phyloP scores from a whole-genome alignment of 2,113 vertebrate genomes.

The Vanacampus margaritifer region DNA sequence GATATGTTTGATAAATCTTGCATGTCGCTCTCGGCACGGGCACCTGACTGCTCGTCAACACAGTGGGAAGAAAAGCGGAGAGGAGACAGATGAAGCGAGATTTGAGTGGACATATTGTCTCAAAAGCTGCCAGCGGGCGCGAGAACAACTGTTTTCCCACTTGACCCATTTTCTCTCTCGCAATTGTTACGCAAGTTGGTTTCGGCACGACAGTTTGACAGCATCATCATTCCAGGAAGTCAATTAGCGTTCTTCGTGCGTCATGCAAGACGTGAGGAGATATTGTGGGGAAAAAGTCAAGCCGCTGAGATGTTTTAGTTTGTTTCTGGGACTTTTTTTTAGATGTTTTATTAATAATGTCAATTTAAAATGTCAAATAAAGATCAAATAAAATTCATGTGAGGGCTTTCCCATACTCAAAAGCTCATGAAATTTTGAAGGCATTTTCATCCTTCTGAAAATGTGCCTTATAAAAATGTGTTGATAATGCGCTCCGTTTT shows the following conservation, averaged over 20 bases:
- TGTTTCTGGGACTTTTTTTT: too few relatives aligned
- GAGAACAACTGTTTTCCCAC: constrained; percentile 37
- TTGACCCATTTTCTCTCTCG: constrained; percentile 39
- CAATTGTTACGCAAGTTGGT: constrained; percentile 43
- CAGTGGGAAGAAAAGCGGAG: constrained; percentile 1
- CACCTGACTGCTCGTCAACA: not conserved
- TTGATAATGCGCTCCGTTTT: too few relatives aligned
- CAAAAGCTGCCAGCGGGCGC: constrained; percentile 20
- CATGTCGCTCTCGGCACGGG: not conserved
- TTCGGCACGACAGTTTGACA: constrained; percentile 40
- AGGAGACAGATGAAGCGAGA: not conserved
- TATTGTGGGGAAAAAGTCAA: not conserved
- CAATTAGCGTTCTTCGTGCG: constrained; percentile 29
- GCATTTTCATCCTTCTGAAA: too few relatives aligned
- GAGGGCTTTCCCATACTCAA: not conserved
- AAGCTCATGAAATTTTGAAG: not conserved
- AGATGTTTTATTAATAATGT: not conserved
- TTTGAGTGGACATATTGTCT: constrained; percentile 28
- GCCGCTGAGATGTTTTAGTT: not conserved
- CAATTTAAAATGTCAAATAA: not conserved
- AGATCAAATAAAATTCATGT: not conserved
- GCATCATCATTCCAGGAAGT: constrained; percentile 46
- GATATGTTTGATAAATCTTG: not conserved
- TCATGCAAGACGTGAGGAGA: not conserved
- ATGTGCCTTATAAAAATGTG: too few relatives aligned